Evolutionary conservation across 2,113 vertebrate species (phyloP).

Genomic region (Pluvialis apricaria): DNA sequence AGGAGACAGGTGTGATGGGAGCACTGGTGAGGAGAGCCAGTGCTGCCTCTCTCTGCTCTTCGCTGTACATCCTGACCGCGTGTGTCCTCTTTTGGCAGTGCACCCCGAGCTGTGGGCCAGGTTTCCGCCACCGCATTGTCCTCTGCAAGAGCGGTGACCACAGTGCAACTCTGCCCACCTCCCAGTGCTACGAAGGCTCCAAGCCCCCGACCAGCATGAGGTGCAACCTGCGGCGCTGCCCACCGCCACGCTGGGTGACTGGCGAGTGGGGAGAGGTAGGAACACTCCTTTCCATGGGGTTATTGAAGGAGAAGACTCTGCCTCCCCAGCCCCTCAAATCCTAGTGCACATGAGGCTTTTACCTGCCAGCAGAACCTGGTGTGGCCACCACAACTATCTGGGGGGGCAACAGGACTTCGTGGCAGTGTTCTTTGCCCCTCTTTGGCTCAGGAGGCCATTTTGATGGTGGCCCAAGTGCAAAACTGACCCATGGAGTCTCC

Average conservation of each 20-base stretch:
- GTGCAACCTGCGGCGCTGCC: constrained; percentile 94
- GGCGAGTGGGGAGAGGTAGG: constrained; percentile 94
- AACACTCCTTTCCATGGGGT: not conserved
- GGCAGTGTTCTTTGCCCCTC: not conserved
- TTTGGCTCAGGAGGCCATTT: not conserved
- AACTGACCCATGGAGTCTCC: not conserved
- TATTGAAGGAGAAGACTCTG: not conserved
- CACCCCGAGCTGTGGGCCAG: constrained; percentile 91
- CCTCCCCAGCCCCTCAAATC: not conserved
- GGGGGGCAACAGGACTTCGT: fast-evolving
- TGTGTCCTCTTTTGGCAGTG: constrained; percentile 75
- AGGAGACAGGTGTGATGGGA: not conserved
- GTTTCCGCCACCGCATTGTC: constrained; percentile 89
- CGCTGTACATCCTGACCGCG: fast-evolving
- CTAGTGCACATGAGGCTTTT: fast-evolving
- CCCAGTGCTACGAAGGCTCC: constrained; percentile 80
- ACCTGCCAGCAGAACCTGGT: not conserved
- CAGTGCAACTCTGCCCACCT: constrained; percentile 76
- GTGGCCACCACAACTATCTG: not conserved
- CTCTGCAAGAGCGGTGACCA: constrained; percentile 93
- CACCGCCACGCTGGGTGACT: constrained; percentile 87
- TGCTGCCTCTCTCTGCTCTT: not conserved
- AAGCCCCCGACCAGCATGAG: constrained; percentile 91
- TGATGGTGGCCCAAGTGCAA: not conserved
- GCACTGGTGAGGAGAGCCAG: fast-evolving